These are phyloP conservation scores for Sternotherus odoratus DNA, from an alignment of 2,797 vertebrate genomes.

Conservation along the genomic window DNA sequence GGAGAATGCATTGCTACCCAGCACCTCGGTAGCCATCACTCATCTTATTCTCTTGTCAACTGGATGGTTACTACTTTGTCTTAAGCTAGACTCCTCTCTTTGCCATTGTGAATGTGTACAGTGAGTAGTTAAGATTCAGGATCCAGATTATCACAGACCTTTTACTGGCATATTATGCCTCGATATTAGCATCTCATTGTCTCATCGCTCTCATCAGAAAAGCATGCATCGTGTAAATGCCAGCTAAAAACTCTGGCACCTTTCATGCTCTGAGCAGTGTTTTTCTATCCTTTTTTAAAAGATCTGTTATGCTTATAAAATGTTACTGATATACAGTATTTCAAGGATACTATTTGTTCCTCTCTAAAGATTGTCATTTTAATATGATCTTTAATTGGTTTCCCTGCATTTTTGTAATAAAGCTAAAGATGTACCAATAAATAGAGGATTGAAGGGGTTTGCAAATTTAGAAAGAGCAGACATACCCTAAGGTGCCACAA, in stretches of 20 bases:
- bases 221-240: not conserved
- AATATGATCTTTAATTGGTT: no score
- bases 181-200: not conserved
- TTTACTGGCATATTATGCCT: accelerated
- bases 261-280: not conserved
- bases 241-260: not conserved
- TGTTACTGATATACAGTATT: not conserved
- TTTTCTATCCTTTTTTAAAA: not conserved
- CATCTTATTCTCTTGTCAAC: not conserved
- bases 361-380: not conserved
- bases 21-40: accelerated
- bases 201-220: not conserved
- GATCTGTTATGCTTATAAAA: not conserved
- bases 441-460: not conserved
- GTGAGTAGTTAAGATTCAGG: not conserved
- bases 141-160: not conserved
- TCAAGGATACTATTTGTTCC: not conserved
- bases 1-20: accelerated
- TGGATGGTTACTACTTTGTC: not conserved
- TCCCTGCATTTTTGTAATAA: no score
- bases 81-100: accelerated
- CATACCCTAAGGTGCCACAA: not conserved
- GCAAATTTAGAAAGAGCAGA: not conserved
- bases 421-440: not conserved
- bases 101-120: not conserved